Conservation (phyloP, 2,113 vertebrate genomes). For the Odontesthes bonariensis region DNA sequence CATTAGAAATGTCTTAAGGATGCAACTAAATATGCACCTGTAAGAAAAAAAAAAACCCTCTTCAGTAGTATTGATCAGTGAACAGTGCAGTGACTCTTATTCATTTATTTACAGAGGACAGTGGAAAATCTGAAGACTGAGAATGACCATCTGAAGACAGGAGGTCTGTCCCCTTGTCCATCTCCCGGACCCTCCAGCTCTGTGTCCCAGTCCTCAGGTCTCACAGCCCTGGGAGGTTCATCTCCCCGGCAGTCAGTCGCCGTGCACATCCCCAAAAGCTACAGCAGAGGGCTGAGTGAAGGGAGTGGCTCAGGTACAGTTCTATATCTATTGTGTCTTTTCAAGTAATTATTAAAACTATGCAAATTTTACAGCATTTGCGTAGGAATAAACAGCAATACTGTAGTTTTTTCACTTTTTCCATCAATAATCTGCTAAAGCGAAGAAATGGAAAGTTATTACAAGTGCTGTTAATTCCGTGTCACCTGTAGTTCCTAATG, state of each 20-base stretch:
- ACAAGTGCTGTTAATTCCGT: no score
- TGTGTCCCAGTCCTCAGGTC: constrained; percentile 83
- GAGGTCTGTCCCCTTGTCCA: constrained; percentile 82
- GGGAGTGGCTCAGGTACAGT: constrained; percentile 85
- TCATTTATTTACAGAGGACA: constrained; percentile 82
- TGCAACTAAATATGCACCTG: background rate
- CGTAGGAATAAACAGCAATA: no score
- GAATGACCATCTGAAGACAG: constrained; percentile 94
- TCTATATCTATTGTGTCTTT: no score
- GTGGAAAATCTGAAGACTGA: constrained; percentile 95
- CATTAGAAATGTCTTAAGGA: background rate
- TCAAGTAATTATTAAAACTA: no score
- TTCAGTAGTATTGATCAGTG: background rate
- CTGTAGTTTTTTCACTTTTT: no score
- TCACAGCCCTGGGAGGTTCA: constrained; percentile 81
- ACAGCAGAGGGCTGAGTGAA: constrained; percentile 84
- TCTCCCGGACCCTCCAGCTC: constrained; percentile 85
- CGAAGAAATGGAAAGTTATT: no score
- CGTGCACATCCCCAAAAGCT: constrained; percentile 87
- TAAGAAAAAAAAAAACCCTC: background rate
- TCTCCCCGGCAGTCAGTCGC: constrained; percentile 93
- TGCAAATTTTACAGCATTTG: no score
- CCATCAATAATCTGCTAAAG: no score
- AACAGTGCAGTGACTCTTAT: background rate
- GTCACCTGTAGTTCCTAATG: no score